phyloP scores from a whole-genome alignment of 2,113 vertebrate genomes.

The Orientallactaga bullata region DNA sequence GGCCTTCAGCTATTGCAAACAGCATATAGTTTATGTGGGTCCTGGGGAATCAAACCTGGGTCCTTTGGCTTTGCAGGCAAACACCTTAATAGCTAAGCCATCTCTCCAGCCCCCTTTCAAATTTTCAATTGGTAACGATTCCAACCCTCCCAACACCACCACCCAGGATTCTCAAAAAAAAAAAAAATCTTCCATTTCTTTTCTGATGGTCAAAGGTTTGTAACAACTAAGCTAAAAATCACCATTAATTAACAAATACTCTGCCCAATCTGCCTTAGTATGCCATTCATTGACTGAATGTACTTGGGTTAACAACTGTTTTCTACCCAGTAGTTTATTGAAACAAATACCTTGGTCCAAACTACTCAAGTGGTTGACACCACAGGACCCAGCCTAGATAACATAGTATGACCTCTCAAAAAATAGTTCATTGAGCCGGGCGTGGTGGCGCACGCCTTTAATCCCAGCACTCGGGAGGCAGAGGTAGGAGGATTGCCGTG shows the following conservation, averaged over 20 bases:
- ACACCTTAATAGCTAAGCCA: no score
- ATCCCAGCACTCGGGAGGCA: no score
- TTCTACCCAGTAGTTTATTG: neutral
- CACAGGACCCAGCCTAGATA: neutral
- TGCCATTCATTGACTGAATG: neutral
- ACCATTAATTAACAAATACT: conserved; percentile 13
- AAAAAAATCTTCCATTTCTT: conserved; percentile 49
- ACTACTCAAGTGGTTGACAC: neutral
- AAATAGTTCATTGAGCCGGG: neutral
- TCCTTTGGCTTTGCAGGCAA: no score
- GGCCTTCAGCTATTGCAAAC: no score
- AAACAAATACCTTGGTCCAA: neutral
- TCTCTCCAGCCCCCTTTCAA: neutral
- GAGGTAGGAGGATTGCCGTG: no score
- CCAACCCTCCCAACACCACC: neutral
- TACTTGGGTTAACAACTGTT: neutral
- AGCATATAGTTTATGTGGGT: no score
- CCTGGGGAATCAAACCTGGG: no score
- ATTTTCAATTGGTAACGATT: neutral
- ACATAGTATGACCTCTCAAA: neutral
- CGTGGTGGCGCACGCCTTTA: no score
- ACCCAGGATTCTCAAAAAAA: neutral
- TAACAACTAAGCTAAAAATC: conserved; percentile 54
- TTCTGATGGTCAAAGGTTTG: conserved; percentile 22
- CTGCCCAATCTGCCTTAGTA: neutral